phyloP scores from a whole-genome alignment of 2,888 invertebrate species.

The Dexiosoma caninum region DNA sequence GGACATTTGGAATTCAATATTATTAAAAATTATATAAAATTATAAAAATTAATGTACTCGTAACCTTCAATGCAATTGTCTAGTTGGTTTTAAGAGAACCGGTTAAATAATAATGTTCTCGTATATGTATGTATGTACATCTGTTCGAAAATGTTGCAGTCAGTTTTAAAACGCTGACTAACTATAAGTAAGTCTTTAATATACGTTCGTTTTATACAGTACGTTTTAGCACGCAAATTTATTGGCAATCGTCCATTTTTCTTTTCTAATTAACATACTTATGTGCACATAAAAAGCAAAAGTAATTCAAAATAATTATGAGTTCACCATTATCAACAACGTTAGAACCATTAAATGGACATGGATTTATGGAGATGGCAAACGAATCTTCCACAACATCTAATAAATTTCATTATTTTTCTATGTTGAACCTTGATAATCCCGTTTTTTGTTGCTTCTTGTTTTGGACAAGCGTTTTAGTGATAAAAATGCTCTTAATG shows the following conservation, averaged over 20 bases:
- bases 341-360: slow-evolving; percentile 21
- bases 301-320: slow-evolving; percentile 11
- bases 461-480: slow-evolving; percentile 77
- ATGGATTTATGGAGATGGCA: slow-evolving; percentile 44
- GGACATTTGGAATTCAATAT: too few species aligned
- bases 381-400: slow-evolving; percentile 18
- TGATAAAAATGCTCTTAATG: slow-evolving; percentile 78
- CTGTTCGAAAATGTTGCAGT: background rate
- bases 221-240: background rate
- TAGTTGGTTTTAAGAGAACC: background rate
- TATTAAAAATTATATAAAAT: too few species aligned
- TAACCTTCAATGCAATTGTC: too few species aligned
- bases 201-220: background rate
- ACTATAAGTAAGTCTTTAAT: slow-evolving; percentile 16
- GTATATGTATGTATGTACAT: background rate
- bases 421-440: slow-evolving; percentile 73
- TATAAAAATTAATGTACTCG: too few species aligned
- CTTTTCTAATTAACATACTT: background rate
- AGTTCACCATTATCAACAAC: slow-evolving; percentile 19
- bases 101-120: background rate
- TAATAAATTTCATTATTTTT: slow-evolving; percentile 42
- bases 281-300: background rate
- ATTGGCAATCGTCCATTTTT: background rate
- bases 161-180: too few species aligned
- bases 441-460: slow-evolving; percentile 76